Evolutionary conservation across 2,797 vertebrate genomes (phyloP).

Genomic region (Benthosema pterotum): DNA sequence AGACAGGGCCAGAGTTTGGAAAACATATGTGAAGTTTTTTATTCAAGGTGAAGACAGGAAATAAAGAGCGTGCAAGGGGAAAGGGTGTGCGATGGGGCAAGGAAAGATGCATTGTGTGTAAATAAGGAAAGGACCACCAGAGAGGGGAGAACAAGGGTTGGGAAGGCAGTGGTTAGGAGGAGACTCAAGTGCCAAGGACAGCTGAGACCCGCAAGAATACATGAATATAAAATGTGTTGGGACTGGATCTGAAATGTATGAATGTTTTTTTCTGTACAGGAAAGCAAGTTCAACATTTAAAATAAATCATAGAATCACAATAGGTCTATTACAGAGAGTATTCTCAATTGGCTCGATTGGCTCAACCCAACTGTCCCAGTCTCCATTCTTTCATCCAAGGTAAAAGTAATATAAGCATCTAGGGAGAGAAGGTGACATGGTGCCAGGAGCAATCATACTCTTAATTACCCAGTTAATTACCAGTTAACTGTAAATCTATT

Average conservation of each 20-base stretch:
- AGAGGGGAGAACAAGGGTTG: background rate
- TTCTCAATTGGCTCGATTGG: too few species aligned
- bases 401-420: too few species aligned
- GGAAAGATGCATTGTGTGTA: background rate
- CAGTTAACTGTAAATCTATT: too few species aligned
- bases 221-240: background rate
- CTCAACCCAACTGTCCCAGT: too few species aligned
- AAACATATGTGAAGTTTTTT: background rate
- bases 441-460: too few species aligned
- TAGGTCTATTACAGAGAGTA: background rate
- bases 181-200: background rate
- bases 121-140: background rate
- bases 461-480: too few species aligned
- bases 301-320: background rate
- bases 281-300: conserved; percentile 1
- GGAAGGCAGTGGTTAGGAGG: background rate
- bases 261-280: conserved; percentile 1
- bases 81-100: background rate
- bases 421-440: too few species aligned
- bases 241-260: conserved; percentile 12
- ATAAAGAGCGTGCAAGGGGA: background rate
- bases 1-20: background rate
- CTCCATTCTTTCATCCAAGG: too few species aligned
- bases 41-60: background rate
- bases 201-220: background rate